Conservation (phyloP, 2,113 vertebrate genomes). For the Eudyptes chrysolophus region DNA sequence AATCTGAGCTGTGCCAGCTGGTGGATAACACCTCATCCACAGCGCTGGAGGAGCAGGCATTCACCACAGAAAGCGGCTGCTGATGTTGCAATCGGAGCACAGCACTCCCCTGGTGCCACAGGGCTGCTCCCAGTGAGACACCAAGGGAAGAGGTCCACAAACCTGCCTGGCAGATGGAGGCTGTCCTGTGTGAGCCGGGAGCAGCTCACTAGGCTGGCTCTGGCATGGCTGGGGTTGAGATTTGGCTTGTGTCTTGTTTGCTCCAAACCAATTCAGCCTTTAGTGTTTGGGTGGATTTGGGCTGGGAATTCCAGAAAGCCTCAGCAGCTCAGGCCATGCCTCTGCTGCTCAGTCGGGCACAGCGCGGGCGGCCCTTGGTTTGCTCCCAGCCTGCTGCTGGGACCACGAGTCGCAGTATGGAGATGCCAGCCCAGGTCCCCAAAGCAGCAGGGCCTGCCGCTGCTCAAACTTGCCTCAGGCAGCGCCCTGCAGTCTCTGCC, state of each 20-base stretch:
- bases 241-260: background rate
- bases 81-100: background rate
- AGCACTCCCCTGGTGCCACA: background rate
- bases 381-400: background rate
- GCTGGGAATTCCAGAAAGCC: background rate
- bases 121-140: background rate
- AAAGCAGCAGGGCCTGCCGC: background rate
- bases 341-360: rapidly evolving
- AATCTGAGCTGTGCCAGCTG: background rate
- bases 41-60: rapidly evolving
- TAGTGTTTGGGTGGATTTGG: background rate
- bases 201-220: background rate
- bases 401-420: rapidly evolving
- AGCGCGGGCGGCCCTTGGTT: rapidly evolving
- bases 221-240: background rate
- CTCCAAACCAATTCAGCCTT: background rate
- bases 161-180: background rate
- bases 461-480: background rate
- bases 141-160: background rate
- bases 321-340: background rate
- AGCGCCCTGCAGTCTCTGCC: background rate
- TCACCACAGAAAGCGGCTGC: background rate
- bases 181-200: background rate
- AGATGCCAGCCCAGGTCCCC: background rate
- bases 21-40: rapidly evolving